Percentiles rank a stretch among this genome's conserved stretches.
phyloP scores from a whole-genome alignment of 2,113 vertebrate species.

The Dromiciops gliroides region DNA sequence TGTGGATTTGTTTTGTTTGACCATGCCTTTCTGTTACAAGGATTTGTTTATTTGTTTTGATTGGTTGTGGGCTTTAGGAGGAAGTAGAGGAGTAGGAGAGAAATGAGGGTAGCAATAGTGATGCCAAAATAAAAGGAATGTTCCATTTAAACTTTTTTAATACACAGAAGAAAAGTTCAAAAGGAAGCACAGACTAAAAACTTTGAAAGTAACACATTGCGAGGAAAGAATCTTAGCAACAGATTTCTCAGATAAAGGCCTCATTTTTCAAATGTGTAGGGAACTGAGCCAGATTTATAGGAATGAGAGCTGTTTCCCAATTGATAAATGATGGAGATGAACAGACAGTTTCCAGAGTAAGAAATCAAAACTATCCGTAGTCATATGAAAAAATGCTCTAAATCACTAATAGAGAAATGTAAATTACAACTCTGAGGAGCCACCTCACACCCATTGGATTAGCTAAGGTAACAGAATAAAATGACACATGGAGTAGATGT shows the following conservation, averaged over 20 bases:
- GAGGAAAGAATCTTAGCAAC: neutral
- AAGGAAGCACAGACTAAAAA: neutral
- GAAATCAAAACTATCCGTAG: neutral
- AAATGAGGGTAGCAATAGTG: neutral
- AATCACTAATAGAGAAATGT: neutral
- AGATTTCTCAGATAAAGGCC: neutral
- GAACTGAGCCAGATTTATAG: neutral
- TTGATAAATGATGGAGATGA: neutral
- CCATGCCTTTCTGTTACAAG: neutral
- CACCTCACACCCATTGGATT: neutral
- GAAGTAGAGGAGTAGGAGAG: neutral
- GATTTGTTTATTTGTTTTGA: neutral
- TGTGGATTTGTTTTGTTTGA: neutral
- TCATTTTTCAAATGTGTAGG: neutral
- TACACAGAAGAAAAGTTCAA: neutral
- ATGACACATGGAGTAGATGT: neutral
- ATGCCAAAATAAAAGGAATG: neutral
- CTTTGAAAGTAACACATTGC: neutral
- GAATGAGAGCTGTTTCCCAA: neutral
- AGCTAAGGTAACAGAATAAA: neutral
- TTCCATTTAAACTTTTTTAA: neutral
- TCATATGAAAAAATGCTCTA: neutral
- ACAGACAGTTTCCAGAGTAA: neutral
- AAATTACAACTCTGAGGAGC: neutral
- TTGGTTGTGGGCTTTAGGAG: neutral